A percentile compares a stretch with the other conserved stretches of the same genome.
phyloP scores from a whole-genome alignment of 1,140 invertebrate species.

The Wasmannia auropunctata region DNA sequence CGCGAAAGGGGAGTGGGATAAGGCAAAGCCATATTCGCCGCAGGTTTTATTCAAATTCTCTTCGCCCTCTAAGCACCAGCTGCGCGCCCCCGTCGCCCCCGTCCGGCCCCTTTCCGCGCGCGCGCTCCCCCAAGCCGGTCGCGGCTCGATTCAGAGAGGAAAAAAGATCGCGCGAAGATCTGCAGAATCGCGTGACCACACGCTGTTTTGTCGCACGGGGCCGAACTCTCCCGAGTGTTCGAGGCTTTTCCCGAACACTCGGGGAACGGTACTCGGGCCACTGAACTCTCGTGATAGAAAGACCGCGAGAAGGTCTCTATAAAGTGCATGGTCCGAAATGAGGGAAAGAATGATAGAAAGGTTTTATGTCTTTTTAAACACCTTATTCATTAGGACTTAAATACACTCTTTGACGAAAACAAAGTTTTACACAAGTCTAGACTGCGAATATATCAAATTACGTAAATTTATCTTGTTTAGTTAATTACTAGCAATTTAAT shows the following conservation, averaged over 20 bases:
- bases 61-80: slow-evolving; percentile 35
- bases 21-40: slow-evolving; percentile 55
- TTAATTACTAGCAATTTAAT: not conserved
- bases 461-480: not conserved
- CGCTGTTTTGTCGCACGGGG: slow-evolving; percentile 3
- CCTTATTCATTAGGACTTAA: not conserved
- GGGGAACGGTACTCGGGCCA: not conserved
- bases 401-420: too few species aligned
- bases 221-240: not conserved
- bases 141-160: slow-evolving; percentile 3
- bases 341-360: not conserved
- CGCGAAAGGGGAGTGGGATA: slow-evolving; percentile 26
- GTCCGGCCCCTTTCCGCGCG: not conserved
- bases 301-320: not conserved
- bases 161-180: slow-evolving; percentile 42
- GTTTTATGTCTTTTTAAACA: not conserved
- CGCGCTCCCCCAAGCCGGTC: too few species aligned
- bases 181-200: slow-evolving; percentile 44
- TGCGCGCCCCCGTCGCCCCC: too few species aligned
- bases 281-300: not conserved
- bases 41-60: slow-evolving; percentile 58
- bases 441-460: too few species aligned
- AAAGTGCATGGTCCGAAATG: not conserved
- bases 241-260: not conserved
- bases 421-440: too few species aligned